Evolutionary conservation across 1,140 invertebrate genomes (phyloP), one percentile per base, ranked within the genome.

Genomic region (Drosophila pachea): DNA sequence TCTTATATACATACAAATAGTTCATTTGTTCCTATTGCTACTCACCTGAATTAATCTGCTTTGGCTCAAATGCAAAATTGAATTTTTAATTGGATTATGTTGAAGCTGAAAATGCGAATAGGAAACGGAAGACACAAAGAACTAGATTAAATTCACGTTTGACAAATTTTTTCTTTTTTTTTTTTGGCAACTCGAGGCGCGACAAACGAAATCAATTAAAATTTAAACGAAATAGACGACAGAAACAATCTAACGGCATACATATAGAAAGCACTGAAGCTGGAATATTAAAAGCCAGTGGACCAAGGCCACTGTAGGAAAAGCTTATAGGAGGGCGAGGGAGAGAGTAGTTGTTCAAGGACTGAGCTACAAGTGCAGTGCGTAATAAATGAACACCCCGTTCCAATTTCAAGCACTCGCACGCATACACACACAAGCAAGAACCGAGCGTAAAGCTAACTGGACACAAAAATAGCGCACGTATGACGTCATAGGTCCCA

Each of bases 301-400:
- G 61, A 61, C 61, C 64, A 58, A 58, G 67, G 47, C 7, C n/a
- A 12, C 54, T 14, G 8, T 7, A 14, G 14, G 4, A 11, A 22
- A n/a, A n/a, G n/a, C n/a, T n/a, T n/a, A n/a, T n/a, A n/a, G n/a
- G 11, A 14, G n/a, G n/a, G 32, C 4, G 29, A 22, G 47, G 4
- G 14, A 11, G 16, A 14, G 40, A n/a, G 5, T 8, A 11, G 8
- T 31, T 32, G 42, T 32, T 68, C 65, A 68, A 62, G 66, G 60
- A 48, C 66, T 63, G 33, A 45, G 60, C 60, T 63, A 55, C 60
- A 68, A 68, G 66, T 68, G 66, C 59, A 63, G 38, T 68, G 65
- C 65, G 58, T 62, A 68, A 68, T 68, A 68, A 53, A 61, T 61
- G 65, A 60, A 45, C 62, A 70, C 53, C 33, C 33, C 54, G 68